These are phyloP conservation scores for Hemibagrus guttatus DNA, from an alignment of 2,797 vertebrate species.

Conservation along the genomic window DNA sequence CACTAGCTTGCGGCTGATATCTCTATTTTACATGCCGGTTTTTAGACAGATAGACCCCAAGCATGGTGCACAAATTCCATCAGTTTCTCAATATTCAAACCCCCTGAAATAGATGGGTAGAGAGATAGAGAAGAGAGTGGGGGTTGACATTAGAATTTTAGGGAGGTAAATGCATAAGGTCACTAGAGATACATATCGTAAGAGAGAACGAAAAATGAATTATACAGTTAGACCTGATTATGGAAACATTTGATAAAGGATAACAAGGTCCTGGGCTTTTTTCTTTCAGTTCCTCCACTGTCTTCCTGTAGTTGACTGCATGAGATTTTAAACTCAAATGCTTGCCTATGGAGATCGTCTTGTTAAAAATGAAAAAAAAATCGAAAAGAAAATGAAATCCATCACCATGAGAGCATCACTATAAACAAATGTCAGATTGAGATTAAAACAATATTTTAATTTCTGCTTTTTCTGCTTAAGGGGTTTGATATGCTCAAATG, in stretches of 20 bases:
- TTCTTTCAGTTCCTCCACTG: background rate
- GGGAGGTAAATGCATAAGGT: constrained; percentile 10
- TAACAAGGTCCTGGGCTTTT: constrained; percentile 13
- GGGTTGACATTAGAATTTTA: background rate
- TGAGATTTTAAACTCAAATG: background rate
- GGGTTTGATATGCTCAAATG: background rate
- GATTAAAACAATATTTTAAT: background rate
- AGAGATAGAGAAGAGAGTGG: constrained; percentile 41
- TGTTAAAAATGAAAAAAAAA: background rate
- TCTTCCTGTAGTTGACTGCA: background rate
- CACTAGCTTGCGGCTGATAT: constrained; percentile 71
- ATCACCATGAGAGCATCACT: background rate
- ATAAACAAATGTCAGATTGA: background rate
- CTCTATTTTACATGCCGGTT: constrained; percentile 71
- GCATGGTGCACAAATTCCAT: constrained; percentile 72
- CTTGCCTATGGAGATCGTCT: background rate
- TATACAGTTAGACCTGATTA: constrained; percentile 5
- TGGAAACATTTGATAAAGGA: constrained; percentile 7
- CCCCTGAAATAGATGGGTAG: constrained; percentile 47
- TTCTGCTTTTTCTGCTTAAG: background rate
- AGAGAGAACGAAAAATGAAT: constrained; percentile 1
- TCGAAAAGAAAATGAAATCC: background rate
- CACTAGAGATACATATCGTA: constrained; percentile 55
- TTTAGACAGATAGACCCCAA: constrained; percentile 65
- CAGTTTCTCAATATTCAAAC: constrained; percentile 69